Conservation (phyloP, 2,888 invertebrate genomes). For the Pristionchus maxplancki region DNA sequence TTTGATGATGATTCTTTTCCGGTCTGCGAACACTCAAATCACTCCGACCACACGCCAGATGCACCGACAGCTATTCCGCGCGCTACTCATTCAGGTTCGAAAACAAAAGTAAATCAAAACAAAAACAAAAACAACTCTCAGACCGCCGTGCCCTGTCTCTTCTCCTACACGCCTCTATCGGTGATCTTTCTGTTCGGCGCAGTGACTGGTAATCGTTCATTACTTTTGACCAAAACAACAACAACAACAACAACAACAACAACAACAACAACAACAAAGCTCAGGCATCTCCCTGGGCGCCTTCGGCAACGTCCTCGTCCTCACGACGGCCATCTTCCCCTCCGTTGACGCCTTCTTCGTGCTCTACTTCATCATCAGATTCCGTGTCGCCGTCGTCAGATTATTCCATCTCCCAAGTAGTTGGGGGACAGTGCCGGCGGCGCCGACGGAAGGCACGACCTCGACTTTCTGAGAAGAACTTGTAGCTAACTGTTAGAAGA, state of each 20-base stretch:
- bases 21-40: not conserved
- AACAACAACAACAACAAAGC: too few relatives aligned
- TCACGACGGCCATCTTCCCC: slow-evolving; percentile 11
- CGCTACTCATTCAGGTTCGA: not conserved
- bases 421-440: not conserved
- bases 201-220: not conserved
- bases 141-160: not conserved
- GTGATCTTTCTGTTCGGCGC: not conserved
- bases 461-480: not conserved
- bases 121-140: not conserved
- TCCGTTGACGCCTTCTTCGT: slow-evolving; percentile 12
- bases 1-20: not conserved
- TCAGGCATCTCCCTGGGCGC: slow-evolving; percentile 5
- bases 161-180: not conserved
- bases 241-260: too few relatives aligned
- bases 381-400: not conserved
- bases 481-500: too few relatives aligned
- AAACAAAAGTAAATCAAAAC: not conserved
- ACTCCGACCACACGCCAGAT: not conserved
- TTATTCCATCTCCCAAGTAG: not conserved
- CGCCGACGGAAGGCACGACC: not conserved
- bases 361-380: not conserved
- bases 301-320: slow-evolving; percentile 5
- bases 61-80: not conserved
- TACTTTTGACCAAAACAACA: too few relatives aligned